Evolutionary conservation across 2,888 invertebrate genomes (phyloP), one percentile per base, ranked within the genome.

Genomic region (Cylloceria caligata): DNA sequence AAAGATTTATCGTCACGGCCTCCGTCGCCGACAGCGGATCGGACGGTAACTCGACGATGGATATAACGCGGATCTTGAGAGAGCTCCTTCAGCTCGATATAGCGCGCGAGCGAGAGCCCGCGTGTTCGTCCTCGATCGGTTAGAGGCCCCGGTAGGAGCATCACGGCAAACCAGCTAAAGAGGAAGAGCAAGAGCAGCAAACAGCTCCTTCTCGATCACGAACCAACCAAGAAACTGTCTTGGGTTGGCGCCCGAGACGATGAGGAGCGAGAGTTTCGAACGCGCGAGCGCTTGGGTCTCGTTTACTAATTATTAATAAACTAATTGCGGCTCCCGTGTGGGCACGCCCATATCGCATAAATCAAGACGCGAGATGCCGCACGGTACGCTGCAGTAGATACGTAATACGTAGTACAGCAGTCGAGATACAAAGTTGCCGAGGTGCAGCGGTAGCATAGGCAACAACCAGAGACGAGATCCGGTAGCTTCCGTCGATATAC

Each of bases 251-350:
- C 65, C 65, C 72, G 34, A 73, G 69, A 72, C 34, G 67, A 67
- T 30, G 55, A 55, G 68, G 49, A 49, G 80, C 68, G 62, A 42
- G 62, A 55, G 62, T 30, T 49, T 16, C 24, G 39, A 39, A 16
- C 57, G 71, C 74, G 72, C 68, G 67, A 78, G 73, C 69, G 74
- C 72, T 79, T 81, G 65, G 81, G 85, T 88, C 89, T 89, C 88
- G 90, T 91, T 90, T 89, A 88, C 90, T 90, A 90, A 91, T 91
- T 90, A 92, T 92, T 92, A 92, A 92, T 91, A 91, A 92, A 92
- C 92, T 91, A 92, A 92, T 91, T 91, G 92, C 88, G 88, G 91
- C 92, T 91, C 89, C 91, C 89, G 91, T 90, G 83, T 81, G 83
- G 87, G 80, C 89, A 90, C 91, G 91, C 91, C 92, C 89, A 88